Conservation (phyloP, 2,888 invertebrate genomes). For the Hemaris fuciformis region DNA sequence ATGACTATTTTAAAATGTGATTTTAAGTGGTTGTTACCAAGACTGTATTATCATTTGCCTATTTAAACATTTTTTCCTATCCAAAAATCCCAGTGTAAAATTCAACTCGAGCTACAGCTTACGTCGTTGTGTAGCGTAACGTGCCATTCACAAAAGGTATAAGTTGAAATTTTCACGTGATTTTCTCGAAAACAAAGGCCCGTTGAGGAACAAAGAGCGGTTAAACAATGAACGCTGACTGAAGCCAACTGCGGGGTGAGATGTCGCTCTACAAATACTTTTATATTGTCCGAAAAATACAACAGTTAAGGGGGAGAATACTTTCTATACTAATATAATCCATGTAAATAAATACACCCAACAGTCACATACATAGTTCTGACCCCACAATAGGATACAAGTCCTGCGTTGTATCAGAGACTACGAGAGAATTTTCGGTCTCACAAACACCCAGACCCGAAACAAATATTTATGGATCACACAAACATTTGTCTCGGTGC, state of each 20-base stretch:
- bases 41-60: too few relatives aligned
- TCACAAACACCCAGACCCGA: too few relatives aligned
- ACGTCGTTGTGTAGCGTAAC: neutral
- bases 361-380: too few relatives aligned
- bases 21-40: too few relatives aligned
- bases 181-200: conserved; percentile 52
- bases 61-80: neutral
- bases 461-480: too few relatives aligned
- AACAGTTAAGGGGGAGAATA: neutral
- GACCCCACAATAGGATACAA: too few relatives aligned
- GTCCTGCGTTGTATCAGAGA: too few relatives aligned
- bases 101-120: neutral
- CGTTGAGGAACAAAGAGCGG: conserved; percentile 42
- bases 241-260: neutral
- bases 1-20: too few relatives aligned
- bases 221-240: conserved; percentile 29
- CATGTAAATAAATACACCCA: too few relatives aligned
- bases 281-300: conserved; percentile 2
- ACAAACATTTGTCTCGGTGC: too few relatives aligned
- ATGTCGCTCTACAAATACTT: neutral
- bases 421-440: too few relatives aligned
- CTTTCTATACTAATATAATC: neutral
- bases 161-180: conserved; percentile 46
- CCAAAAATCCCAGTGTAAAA: neutral
- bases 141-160: conserved; percentile 5